Evolutionary conservation across 2,113 vertebrate genomes (phyloP), one percentile per base, ranked within the genome.

Genomic region (Gobiocypris rarus): DNA sequence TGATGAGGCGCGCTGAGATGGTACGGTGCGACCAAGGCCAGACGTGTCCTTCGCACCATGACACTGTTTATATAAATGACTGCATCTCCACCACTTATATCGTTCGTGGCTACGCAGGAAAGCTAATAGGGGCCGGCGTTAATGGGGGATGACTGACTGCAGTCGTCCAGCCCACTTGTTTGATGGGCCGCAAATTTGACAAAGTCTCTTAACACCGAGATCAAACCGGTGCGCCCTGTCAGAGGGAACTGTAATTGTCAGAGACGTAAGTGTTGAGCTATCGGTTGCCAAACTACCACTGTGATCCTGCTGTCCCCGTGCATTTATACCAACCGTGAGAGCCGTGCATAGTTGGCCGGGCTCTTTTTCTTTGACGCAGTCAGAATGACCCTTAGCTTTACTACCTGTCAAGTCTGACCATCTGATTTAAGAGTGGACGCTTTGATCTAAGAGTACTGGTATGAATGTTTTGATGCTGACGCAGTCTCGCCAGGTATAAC

Each of bases 71-170:
- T 93, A 92, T 93, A 93, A 94, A 94, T 92, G 92, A 94, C 91
- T 90, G 90, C 89, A 87, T 88, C 89, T 90, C 86, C 10, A 0
- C 87, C 89, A 82, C 90, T 87, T 86, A 90, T 90, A 91, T 89
- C 89, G 91, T 92, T 91, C 41, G 65, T 89, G 86, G 86, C 88
- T 89, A 88, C 88, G 87, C 90, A 89, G 91, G 90, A 74, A 87
- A 90, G 91, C 92, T 92, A 93, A 93, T 91, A 87, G 90, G 82
- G 90, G 89, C 85, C 87, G 83, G 83, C 76, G 87, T 90, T 94
- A 94, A 94, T 94, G 91, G 91, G 91, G 89, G 89, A 90, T 92
- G 94, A 94, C 92, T 93, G 91, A 91, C 91, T 93, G 93, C 88
- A 90, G 92, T 91, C 89, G 88, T 89, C 85, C 90, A 50, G 83